Percentiles rank a stretch among this genome's conserved stretches.
These are phyloP conservation scores for Pantherophis guttatus DNA, from an alignment of 2,113 vertebrate genomes.

Conservation along the genomic window DNA sequence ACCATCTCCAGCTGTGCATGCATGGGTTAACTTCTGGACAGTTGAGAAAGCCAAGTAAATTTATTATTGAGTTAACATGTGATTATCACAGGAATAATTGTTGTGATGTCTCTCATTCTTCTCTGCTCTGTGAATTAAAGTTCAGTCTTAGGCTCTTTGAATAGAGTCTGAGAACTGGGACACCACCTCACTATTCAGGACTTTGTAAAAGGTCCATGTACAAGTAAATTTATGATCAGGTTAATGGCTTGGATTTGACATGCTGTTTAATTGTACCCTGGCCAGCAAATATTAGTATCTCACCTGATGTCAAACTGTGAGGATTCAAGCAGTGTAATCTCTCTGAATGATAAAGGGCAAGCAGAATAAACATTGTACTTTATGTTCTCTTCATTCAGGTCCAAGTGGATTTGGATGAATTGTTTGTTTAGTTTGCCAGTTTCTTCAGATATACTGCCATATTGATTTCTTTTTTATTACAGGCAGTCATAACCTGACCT, in stretches of 20 bases:
- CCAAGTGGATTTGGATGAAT: conserved; percentile 83
- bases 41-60: not conserved
- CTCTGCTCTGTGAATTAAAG: not conserved
- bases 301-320: conserved; percentile 58
- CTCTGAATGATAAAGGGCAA: conserved; percentile 65
- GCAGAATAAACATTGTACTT: conserved; percentile 80
- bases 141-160: not conserved
- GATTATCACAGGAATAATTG: not conserved
- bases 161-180: not conserved
- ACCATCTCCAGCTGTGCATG: not conserved
- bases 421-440: conserved; percentile 81
- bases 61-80: not conserved
- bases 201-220: conserved; percentile 57
- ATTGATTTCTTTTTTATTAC: conserved; percentile 82
- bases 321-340: conserved; percentile 57
- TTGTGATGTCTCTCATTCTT: not conserved
- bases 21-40: not conserved
- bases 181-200: conserved; percentile 42
- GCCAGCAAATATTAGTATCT: conserved; percentile 65
- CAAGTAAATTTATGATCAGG: conserved; percentile 65
- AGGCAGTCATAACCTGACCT: conserved; percentile 77
- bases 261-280: conserved; percentile 66
- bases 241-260: conserved; percentile 68
- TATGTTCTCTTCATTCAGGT: conserved; percentile 81
- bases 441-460: conserved; percentile 72